Evolutionary conservation across 2,113 vertebrate genomes (phyloP).

Genomic region (Bambusicola thoracicus): DNA sequence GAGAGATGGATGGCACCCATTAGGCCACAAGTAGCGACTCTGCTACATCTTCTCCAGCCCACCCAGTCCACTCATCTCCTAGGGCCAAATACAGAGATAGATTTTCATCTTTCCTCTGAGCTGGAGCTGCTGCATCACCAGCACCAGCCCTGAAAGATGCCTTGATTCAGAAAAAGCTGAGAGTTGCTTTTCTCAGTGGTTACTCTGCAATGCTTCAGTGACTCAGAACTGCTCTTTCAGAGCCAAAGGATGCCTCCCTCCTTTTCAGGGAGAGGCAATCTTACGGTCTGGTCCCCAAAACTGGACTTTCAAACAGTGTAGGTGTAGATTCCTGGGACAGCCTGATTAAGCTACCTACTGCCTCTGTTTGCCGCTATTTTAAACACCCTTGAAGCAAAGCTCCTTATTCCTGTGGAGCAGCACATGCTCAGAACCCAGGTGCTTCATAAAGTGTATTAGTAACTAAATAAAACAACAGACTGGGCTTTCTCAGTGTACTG

Average conservation of each 20-base stretch:
- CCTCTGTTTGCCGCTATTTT: not conserved
- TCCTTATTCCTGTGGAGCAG: not conserved
- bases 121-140: not conserved
- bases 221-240: not conserved
- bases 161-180: not conserved
- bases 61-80: not conserved
- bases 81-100: not conserved
- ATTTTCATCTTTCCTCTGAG: not conserved
- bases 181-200: fast-evolving
- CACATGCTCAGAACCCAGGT: not conserved
- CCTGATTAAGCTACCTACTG: not conserved
- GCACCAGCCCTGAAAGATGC: not conserved
- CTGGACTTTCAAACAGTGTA: not conserved
- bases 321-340: not conserved
- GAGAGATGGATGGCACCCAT: not conserved
- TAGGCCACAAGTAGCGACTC: not conserved
- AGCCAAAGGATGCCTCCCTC: not conserved
- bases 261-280: not conserved
- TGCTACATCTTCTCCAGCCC: not conserved
- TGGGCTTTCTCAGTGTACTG: too few species aligned
- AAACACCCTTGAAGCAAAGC: not conserved
- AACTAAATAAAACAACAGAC: not conserved
- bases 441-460: not conserved
- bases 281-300: not conserved
- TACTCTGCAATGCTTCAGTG: not conserved